A percentile compares a stretch with the other conserved stretches of the same genome.
phyloP scores from a whole-genome alignment of 2,888 invertebrate genomes.

The Drosophila atripex region DNA sequence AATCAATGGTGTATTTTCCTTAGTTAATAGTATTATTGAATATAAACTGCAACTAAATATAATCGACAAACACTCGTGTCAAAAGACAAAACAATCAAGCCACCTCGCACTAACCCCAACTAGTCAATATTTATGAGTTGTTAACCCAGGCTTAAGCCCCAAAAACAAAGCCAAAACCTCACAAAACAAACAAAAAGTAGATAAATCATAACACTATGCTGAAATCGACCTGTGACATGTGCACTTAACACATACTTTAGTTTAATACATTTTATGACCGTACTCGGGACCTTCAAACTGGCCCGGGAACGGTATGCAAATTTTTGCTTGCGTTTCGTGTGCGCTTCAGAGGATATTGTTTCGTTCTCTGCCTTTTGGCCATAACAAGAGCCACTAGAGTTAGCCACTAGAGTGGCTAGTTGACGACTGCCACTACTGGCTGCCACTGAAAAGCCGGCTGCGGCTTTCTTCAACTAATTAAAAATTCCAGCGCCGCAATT shows the following conservation, averaged over 20 bases:
- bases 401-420: slow-evolving; percentile 26
- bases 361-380: slow-evolving; percentile 31
- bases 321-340: slow-evolving; percentile 40
- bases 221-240: slow-evolving; percentile 45
- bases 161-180: neutral
- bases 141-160: neutral
- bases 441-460: slow-evolving; percentile 27
- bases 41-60: no score
- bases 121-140: slow-evolving; percentile 4
- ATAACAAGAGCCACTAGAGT: slow-evolving; percentile 32
- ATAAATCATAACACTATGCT: slow-evolving; percentile 36
- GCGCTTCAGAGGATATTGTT: slow-evolving; percentile 44
- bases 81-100: neutral
- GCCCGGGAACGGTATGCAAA: slow-evolving; percentile 34
- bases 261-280: slow-evolving; percentile 52
- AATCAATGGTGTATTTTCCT: no score
- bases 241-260: slow-evolving; percentile 79
- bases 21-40: no score
- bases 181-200: neutral
- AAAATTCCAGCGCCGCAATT: slow-evolving; percentile 80
- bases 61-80: neutral
- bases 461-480: slow-evolving; percentile 71
- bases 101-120: neutral
- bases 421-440: slow-evolving; percentile 12
- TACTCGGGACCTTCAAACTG: slow-evolving; percentile 30